phyloP scores from a whole-genome alignment of 2,888 invertebrate genomes.

The Mythimna vitellina region DNA sequence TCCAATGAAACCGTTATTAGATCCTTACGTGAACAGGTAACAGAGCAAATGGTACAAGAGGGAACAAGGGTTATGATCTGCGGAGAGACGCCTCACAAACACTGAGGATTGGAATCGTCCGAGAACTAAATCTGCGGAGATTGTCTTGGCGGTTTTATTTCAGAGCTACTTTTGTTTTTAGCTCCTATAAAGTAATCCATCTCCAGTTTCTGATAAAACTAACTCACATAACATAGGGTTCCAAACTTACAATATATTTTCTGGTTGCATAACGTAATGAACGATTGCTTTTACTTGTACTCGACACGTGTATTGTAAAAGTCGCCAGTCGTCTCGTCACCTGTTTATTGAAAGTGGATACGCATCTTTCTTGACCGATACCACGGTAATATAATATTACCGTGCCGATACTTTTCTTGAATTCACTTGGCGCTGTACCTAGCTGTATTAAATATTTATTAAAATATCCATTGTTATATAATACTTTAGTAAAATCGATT shows the following conservation, averaged over 20 bases:
- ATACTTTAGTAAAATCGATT: neutral
- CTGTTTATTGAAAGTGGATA: slow-evolving; percentile 37
- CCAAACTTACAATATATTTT: slow-evolving; percentile 11
- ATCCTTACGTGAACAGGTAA: neutral
- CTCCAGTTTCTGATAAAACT: slow-evolving; percentile 13
- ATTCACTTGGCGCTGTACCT: neutral
- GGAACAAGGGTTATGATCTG: neutral
- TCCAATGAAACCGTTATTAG: neutral
- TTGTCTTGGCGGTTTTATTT: neutral
- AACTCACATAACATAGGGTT: slow-evolving; percentile 1
- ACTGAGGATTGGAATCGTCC: neutral
- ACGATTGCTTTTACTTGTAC: slow-evolving; percentile 48
- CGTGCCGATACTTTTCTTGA: slow-evolving; percentile 13
- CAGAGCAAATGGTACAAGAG: neutral
- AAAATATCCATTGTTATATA: neutral
- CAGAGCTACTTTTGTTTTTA: neutral
- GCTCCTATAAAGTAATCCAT: slow-evolving; percentile 9
- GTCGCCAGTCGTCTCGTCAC: slow-evolving; percentile 11
- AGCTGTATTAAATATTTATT: neutral
- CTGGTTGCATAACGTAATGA: slow-evolving; percentile 41
- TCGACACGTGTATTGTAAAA: slow-evolving; percentile 49
- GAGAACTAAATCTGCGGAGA: too few species aligned
- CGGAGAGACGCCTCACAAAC: neutral
- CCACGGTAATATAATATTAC: too few species aligned
- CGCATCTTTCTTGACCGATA: slow-evolving; percentile 28